These are phyloP conservation scores for Deladenus siricidicola DNA, from an alignment of 2,888 invertebrate species.

Conservation along the genomic window DNA sequence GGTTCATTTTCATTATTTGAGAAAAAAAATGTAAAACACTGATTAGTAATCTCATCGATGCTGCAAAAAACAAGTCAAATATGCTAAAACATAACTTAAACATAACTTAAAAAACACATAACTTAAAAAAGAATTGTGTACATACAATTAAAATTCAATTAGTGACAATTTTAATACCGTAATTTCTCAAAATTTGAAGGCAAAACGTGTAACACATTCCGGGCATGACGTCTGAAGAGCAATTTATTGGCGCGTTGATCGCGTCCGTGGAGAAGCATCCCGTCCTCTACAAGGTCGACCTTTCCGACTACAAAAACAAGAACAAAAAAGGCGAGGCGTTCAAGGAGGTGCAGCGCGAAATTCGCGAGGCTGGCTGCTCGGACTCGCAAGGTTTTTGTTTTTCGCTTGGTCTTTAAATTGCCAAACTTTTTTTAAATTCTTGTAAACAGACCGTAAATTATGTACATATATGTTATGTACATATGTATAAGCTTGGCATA, in stretches of 20 bases:
- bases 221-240: constrained; percentile 22
- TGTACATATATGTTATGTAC: background rate
- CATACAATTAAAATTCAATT: too few species aligned
- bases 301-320: constrained; percentile 29
- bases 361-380: constrained; percentile 21
- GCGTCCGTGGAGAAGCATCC: constrained; percentile 28
- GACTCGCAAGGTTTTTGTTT: constrained; percentile 23
- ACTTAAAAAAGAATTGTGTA: too few species aligned
- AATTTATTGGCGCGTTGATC: constrained; percentile 23
- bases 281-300: constrained; percentile 28
- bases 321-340: constrained; percentile 30
- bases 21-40: too few species aligned
- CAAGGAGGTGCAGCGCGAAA: constrained; percentile 28
- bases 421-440: constrained; percentile 2
- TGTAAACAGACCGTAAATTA: background rate
- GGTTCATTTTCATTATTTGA: too few species aligned
- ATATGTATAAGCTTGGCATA: too few species aligned
- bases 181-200: too few species aligned
- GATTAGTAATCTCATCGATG: too few species aligned
- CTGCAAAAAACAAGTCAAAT: too few species aligned
- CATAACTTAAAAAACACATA: too few species aligned
- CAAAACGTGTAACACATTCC: background rate
- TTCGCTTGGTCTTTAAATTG: too few species aligned
- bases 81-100: too few species aligned
- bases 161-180: too few species aligned